Evolutionary conservation across 2,113 vertebrate species (phyloP).

Genomic region (Rostratula benghalensis): DNA sequence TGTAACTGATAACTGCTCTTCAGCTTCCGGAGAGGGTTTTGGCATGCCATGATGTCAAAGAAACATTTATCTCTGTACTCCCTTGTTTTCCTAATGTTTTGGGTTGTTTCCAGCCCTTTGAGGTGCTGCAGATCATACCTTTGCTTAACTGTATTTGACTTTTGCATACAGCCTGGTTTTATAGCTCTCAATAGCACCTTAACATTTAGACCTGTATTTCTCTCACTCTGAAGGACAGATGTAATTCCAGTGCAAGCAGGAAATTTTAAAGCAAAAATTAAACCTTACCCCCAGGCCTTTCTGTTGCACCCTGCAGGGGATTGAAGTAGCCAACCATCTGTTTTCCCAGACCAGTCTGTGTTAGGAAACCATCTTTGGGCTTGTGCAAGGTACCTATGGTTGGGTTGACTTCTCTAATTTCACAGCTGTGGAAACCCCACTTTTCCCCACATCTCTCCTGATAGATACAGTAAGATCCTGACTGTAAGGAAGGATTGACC

Average conservation of each 20-base stretch:
- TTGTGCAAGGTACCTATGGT: neutral
- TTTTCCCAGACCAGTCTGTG: neutral
- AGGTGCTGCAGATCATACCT: neutral
- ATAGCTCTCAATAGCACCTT: neutral
- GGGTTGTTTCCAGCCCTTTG: neutral
- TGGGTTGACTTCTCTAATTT: neutral
- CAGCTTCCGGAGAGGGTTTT: neutral
- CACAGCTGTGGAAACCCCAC: neutral
- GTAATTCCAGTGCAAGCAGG: neutral
- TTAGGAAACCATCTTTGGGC: neutral
- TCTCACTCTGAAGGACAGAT: neutral
- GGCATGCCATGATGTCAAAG: fast-evolving
- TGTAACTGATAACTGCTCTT: neutral
- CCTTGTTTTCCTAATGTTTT: neutral
- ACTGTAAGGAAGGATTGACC: neutral
- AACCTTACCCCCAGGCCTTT: neutral
- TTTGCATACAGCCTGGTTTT: neutral
- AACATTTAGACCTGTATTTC: neutral
- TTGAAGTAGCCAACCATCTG: neutral
- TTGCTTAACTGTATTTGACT: neutral
- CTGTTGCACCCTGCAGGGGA: neutral
- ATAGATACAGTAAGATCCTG: neutral
- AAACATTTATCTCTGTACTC: neutral
- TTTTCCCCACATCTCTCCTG: fast-evolving
- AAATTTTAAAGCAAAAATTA: neutral